These are phyloP conservation scores for Ectropis grisescens DNA, from an alignment of 1,140 invertebrate genomes.

Conservation along the genomic window DNA sequence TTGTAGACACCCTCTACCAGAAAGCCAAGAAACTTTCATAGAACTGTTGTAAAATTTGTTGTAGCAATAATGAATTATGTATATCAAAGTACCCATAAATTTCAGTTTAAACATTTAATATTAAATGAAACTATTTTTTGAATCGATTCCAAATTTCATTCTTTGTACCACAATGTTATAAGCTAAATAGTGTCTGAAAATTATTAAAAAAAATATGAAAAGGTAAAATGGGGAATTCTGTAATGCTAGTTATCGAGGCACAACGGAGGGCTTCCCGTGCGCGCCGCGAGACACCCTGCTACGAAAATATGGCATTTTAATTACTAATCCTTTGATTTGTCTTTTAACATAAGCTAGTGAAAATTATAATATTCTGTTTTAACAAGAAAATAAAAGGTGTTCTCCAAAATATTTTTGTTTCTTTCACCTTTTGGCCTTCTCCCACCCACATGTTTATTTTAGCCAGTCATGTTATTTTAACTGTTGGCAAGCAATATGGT, in stretches of 20 bases:
- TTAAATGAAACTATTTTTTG: conserved; percentile 54
- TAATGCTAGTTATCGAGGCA: conserved; percentile 3
- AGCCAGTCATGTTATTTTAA: conserved; percentile 46
- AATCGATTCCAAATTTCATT: conserved; percentile 29
- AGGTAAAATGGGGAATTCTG: conserved; percentile 16
- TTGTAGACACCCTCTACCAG: conserved; percentile 97
- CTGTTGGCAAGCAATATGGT: conserved; percentile 27
- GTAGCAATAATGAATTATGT: conserved; percentile 56
- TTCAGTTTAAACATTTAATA: conserved; percentile 48
- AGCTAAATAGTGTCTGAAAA: conserved; percentile 16
- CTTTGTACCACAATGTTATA: conserved; percentile 20
- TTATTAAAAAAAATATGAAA: conserved; percentile 15
- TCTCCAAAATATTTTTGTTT: conserved; percentile 43
- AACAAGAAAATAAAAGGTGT: conserved; percentile 60
- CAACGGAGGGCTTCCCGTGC: no score
- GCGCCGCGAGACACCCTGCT: no score
- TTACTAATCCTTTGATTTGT: conserved; percentile 44
- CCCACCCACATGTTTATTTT: conserved; percentile 22
- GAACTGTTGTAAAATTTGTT: conserved; percentile 54
- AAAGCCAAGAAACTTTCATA: conserved; percentile 99
- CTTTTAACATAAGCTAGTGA: conserved; percentile 61
- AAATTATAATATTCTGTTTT: conserved; percentile 68
- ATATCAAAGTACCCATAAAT: conserved; percentile 57
- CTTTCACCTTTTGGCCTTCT: conserved; percentile 13
- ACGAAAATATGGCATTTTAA: no score